phyloP scores from a whole-genome alignment of 2,113 vertebrate species.

The Erinaceus europaeus region DNA sequence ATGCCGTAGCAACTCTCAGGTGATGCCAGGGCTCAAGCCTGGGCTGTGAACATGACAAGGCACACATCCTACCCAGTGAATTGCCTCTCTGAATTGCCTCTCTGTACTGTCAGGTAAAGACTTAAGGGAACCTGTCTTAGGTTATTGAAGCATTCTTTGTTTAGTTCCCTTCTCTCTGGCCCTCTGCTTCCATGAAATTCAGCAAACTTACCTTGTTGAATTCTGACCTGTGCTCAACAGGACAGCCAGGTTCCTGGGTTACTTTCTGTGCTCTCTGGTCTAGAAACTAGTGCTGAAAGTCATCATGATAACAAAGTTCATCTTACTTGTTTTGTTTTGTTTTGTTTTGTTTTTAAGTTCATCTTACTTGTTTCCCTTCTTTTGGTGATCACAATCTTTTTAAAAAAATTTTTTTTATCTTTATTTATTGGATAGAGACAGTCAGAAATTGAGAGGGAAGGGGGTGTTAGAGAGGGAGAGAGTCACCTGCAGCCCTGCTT shows the following conservation, averaged over 20 bases:
- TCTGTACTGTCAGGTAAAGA: no score
- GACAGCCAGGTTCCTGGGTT: background rate
- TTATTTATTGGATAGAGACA: no score
- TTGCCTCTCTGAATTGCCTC: no score
- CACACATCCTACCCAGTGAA: no score
- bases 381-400: background rate
- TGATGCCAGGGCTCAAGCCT: no score
- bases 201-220: background rate
- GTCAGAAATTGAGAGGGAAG: no score
- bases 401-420: no score
- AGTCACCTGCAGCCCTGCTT: no score
- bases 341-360: no score
- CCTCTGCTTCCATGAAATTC: background rate
- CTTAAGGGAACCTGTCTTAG: background rate
- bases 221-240: background rate
- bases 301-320: background rate
- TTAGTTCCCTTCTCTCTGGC: background rate
- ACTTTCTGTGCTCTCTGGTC: background rate
- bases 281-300: background rate
- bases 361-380: background rate
- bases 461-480: no score
- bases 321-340: background rate
- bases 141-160: background rate
- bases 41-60: no score
- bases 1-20: no score